Conservation (phyloP, 2,113 vertebrate species). For the Hiodon alosoides region DNA sequence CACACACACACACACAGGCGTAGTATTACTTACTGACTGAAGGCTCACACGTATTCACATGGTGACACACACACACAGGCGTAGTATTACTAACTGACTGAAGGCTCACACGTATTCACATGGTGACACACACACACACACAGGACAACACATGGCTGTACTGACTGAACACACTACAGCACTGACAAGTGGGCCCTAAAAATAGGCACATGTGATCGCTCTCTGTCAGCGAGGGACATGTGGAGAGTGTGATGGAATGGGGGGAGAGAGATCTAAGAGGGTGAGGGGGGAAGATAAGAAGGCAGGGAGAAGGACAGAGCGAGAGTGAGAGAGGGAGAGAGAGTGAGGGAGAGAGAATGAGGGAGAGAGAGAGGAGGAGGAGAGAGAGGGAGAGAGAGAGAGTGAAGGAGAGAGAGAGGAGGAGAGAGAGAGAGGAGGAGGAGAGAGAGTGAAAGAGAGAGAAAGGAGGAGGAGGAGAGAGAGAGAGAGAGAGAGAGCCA, state of each 20-base stretch:
- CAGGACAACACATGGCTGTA: slow-evolving; percentile 9
- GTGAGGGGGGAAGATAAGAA: not conserved
- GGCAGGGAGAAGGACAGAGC: too few species aligned
- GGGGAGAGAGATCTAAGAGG: not conserved
- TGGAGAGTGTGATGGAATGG: slow-evolving; percentile 4
- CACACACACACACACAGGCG: too few species aligned
- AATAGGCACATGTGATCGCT: not conserved
- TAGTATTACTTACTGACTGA: too few species aligned
- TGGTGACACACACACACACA: not conserved
- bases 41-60: too few species aligned
- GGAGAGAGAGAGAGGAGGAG: not conserved
- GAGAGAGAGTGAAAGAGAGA: too few species aligned
- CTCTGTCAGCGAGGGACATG: not conserved
- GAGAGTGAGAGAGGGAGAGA: not conserved
- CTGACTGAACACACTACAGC: not conserved
- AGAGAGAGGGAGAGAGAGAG: not conserved
- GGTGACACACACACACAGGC: not conserved
- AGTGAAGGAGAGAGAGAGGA: not conserved
- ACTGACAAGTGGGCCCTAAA: not conserved
- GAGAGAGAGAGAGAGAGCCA: too few species aligned
- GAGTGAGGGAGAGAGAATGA: not conserved
- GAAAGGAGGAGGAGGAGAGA: too few species aligned
- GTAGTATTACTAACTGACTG: not conserved
- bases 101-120: too few species aligned
- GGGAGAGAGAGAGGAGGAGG: not conserved